Percentiles rank a stretch among this genome's conserved stretches.
Conservation (phyloP, 92 coral and sea anemone genomes). For the Micromussa lordhowensis region DNA sequence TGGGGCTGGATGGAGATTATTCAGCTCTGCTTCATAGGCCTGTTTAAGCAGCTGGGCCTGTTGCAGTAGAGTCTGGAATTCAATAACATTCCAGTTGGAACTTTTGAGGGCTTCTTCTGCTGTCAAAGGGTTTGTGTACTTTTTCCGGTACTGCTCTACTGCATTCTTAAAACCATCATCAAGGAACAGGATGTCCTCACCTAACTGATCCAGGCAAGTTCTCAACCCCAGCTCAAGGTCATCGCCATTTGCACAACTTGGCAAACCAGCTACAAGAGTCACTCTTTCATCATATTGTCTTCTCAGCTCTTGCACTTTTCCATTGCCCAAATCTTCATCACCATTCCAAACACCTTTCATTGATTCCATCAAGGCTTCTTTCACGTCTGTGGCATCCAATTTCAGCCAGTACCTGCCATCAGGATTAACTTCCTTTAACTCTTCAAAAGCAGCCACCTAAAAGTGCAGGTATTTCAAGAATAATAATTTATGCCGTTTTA, state of each 20-base stretch:
- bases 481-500: no score
- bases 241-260: no score
- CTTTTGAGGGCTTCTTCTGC: constrained; percentile 27
- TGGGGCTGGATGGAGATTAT: background rate
- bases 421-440: constrained; percentile 15
- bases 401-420: constrained; percentile 33
- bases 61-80: constrained; percentile 55
- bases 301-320: no score
- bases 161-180: background rate
- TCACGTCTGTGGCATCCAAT: constrained; percentile 33
- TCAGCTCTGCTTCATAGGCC: constrained; percentile 17
- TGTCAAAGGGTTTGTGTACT: background rate
- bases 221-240: background rate
- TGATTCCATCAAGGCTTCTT: constrained; percentile 37
- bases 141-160: background rate
- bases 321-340: constrained; percentile 19
- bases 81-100: constrained; percentile 55
- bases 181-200: background rate
- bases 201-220: background rate
- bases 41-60: constrained; percentile 17
- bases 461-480: no score
- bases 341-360: constrained; percentile 49
- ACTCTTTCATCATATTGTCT: no score
- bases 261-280: no score
- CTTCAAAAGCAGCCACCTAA: constrained; percentile 1